A percentile compares a stretch with the other conserved stretches of the same genome.
phyloP scores from a whole-genome alignment of 2,888 invertebrate genomes.

The Drosophila picticornis region DNA sequence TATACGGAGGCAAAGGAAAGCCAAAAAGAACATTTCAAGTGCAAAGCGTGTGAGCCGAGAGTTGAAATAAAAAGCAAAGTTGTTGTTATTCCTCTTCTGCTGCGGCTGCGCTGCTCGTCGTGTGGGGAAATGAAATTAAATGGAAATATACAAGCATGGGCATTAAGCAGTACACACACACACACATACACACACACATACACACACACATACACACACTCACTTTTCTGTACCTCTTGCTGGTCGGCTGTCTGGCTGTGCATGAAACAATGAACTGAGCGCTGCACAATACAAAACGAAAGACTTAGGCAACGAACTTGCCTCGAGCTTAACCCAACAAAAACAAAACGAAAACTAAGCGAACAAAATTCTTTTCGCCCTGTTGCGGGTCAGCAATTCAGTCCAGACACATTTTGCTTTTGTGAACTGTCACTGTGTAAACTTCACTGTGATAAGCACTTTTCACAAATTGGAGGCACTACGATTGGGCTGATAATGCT shows the following conservation, averaged over 20 bases:
- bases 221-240: background rate
- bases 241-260: background rate
- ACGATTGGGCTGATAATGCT: background rate
- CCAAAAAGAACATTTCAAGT: slow-evolving; percentile 69
- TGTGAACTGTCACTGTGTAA: slow-evolving; percentile 44
- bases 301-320: slow-evolving; percentile 71
- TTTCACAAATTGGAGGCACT: slow-evolving; percentile 5
- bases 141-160: slow-evolving; percentile 57
- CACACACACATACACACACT: background rate
- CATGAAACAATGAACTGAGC: slow-evolving; percentile 49
- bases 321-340: slow-evolving; percentile 30
- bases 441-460: slow-evolving; percentile 16
- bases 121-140: slow-evolving; percentile 65
- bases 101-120: slow-evolving; percentile 7
- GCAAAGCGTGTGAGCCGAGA: slow-evolving; percentile 74
- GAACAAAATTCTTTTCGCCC: slow-evolving; percentile 41
- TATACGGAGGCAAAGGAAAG: slow-evolving; percentile 39
- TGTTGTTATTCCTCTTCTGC: slow-evolving; percentile 11
- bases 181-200: background rate
- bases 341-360: slow-evolving; percentile 22
- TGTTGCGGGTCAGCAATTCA: slow-evolving; percentile 44
- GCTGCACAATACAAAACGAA: slow-evolving; percentile 49
- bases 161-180: slow-evolving; percentile 48
- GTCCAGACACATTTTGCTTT: slow-evolving; percentile 13
- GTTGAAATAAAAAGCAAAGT: slow-evolving; percentile 69